A percentile compares a stretch with the other conserved stretches of the same genome.
Conservation (phyloP, 2,888 invertebrate species). For the Agriopis leucophaearia region DNA sequence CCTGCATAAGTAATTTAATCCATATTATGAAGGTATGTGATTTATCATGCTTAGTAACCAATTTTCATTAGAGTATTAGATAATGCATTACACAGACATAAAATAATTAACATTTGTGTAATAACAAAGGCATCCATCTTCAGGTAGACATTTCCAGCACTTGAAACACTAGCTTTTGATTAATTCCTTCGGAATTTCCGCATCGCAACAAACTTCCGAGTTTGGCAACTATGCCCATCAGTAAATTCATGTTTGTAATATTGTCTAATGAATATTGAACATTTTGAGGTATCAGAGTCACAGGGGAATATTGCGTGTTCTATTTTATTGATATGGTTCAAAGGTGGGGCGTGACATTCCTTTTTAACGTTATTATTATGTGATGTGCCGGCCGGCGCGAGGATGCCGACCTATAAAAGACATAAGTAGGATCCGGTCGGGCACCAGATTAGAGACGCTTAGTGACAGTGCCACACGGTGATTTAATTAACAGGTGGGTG, state of each 20-base stretch:
- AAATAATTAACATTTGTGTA: conserved; percentile 7
- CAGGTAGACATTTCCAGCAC: conserved; percentile 18
- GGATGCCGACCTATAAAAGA: conserved; percentile 80
- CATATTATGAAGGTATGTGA: background rate
- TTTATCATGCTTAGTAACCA: background rate
- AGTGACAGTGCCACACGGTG: conserved; percentile 67
- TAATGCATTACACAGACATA: background rate
- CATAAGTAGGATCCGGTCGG: conserved; percentile 63
- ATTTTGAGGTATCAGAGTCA: conserved; percentile 53
- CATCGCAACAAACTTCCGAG: conserved; percentile 51
- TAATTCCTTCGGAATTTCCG: conserved; percentile 52
- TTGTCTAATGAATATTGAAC: conserved; percentile 69
- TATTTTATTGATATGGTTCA: conserved; percentile 46
- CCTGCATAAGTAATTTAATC: background rate
- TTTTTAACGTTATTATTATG: conserved; percentile 40
- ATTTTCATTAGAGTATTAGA: background rate
- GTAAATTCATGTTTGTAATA: conserved; percentile 64
- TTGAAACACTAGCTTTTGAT: conserved; percentile 42
- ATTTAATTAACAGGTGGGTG: conserved; percentile 64
- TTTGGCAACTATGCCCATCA: conserved; percentile 62
- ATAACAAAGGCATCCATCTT: conserved; percentile 15
- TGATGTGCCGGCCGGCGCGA: conserved; percentile 46
- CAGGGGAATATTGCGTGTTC: conserved; percentile 46
- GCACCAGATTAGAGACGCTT: conserved; percentile 68
- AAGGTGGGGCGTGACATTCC: conserved; percentile 63